Conservation (phyloP, 2,797 vertebrate genomes). For the Labroides dimidiatus region DNA sequence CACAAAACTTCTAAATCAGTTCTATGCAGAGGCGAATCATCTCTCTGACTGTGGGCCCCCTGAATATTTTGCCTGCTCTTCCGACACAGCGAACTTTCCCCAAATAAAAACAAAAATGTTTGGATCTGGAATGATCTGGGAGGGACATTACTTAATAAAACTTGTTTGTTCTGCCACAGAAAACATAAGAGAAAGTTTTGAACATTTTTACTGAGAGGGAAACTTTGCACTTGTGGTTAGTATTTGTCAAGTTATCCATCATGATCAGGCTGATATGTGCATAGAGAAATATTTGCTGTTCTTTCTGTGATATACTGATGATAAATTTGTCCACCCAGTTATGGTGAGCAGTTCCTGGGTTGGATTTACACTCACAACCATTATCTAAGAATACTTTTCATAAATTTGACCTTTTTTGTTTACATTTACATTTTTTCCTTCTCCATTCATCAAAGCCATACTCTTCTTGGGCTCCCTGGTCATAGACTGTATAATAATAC, state of each 20-base stretch:
- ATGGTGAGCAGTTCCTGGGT: background rate
- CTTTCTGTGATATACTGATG: too few relatives aligned
- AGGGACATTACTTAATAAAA: background rate
- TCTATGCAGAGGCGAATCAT: background rate
- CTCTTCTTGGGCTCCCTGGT: too few relatives aligned
- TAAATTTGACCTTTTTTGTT: background rate
- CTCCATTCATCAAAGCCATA: too few relatives aligned
- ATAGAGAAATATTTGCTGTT: too few relatives aligned
- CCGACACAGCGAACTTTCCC: background rate
- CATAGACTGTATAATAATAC: too few relatives aligned
- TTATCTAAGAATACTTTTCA: background rate
- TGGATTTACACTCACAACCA: background rate
- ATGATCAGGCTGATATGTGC: background rate
- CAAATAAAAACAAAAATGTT: constrained; percentile 12
- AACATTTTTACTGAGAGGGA: constrained; percentile 2
- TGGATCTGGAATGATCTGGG: constrained; percentile 13
- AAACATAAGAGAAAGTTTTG: constrained; percentile 2
- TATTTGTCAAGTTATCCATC: background rate
- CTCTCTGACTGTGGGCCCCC: constrained; percentile 8
- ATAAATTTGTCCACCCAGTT: too few relatives aligned
- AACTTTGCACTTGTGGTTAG: constrained; percentile 14
- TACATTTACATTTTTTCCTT: too few relatives aligned
- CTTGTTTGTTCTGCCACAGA: background rate
- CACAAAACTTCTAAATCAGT: constrained; percentile 6
- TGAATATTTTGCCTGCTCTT: background rate